Conservation (phyloP, 2,888 invertebrate genomes). For the Enchytraeus crypticus region DNA sequence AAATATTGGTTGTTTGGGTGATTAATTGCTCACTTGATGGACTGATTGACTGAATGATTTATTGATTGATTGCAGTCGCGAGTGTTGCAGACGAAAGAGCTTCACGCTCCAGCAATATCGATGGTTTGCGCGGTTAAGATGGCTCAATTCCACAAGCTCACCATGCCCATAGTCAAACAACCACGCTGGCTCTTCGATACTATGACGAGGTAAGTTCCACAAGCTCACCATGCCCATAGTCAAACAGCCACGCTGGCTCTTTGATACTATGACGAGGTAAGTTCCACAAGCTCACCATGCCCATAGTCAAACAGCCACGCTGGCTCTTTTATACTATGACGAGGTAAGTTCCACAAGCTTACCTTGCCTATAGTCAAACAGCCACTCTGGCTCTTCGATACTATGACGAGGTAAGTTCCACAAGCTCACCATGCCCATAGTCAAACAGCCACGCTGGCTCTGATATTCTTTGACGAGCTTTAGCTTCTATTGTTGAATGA, state of each 20-base stretch:
- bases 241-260: too few species aligned
- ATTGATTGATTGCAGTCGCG: constrained; percentile 81
- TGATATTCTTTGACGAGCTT: constrained; percentile 69
- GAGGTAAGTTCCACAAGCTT: constrained; percentile 78
- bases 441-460: constrained; percentile 89
- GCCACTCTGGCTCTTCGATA: constrained; percentile 88
- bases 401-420: constrained; percentile 69
- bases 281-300: too few species aligned
- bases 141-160: constrained; percentile 80
- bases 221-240: too few species aligned
- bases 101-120: constrained; percentile 70
- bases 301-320: too few species aligned
- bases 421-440: constrained; percentile 76
- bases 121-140: constrained; percentile 76
- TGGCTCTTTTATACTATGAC: too few species aligned
- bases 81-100: constrained; percentile 70
- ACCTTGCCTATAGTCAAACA: constrained; percentile 86
- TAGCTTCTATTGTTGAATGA: too few species aligned
- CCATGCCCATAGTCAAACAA: constrained; percentile 86
- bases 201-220: constrained; percentile 51
- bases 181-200: constrained; percentile 91
- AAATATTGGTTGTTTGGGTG: too few species aligned
- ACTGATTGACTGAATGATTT: too few species aligned
- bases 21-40: too few species aligned
- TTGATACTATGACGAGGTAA: too few species aligned